Percentiles rank a stretch among this genome's conserved stretches.
Evolutionary conservation across 2,888 invertebrate species (phyloP).

Genomic region (Phytoseiulus persimilis): DNA sequence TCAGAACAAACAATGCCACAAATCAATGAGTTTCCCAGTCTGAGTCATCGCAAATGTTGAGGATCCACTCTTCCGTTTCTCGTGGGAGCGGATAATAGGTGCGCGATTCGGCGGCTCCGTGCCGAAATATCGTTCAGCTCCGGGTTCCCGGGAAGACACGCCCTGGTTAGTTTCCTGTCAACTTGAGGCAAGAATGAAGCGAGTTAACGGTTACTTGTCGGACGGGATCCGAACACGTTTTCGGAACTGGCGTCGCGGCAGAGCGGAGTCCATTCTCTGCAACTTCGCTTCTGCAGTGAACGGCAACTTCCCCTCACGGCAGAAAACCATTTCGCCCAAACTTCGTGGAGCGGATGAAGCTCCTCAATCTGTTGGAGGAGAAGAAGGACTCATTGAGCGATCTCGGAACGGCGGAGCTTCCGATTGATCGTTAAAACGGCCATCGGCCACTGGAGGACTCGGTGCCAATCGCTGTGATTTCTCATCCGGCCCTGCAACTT

Average conservation of each 20-base stretch:
- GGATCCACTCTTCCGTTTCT: neutral
- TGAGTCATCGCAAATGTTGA: neutral
- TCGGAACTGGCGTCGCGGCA: neutral
- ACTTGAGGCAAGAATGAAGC: neutral
- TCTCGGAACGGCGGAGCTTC: neutral
- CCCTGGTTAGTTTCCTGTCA: neutral
- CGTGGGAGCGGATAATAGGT: neutral
- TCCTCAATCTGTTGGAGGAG: no score
- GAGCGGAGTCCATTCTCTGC: neutral
- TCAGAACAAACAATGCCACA: neutral
- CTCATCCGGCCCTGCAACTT: neutral
- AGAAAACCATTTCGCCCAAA: neutral
- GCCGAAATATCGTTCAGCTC: neutral
- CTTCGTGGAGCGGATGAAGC: no score
- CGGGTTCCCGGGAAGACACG: neutral
- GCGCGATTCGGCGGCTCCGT: neutral
- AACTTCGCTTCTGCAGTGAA: no score
- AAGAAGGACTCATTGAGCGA: neutral
- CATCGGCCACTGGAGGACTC: neutral
- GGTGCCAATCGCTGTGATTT: neutral
- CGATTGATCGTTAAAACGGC: neutral
- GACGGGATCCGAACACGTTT: neutral
- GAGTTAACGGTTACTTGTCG: neutral
- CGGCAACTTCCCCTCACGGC: no score
- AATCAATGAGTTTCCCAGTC: neutral